Evolutionary conservation across 2,888 invertebrate species (phyloP), one percentile per base, ranked within the genome.

Genomic region (Lomographa bimaculata): DNA sequence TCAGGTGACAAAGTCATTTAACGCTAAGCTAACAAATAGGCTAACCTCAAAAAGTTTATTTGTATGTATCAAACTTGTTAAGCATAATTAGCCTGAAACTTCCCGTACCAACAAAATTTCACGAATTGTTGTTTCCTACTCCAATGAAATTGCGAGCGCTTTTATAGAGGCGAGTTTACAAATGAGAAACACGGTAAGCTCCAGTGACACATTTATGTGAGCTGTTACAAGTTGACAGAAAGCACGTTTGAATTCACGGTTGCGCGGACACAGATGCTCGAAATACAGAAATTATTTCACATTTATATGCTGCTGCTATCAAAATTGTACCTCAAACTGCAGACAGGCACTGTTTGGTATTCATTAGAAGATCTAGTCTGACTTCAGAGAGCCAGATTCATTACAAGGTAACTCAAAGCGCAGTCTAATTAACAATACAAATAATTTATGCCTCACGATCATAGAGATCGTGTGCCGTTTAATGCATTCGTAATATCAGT

Each of bases 191-290:
- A 34, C 23, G 17, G 36, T 33, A 35, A 44, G 28, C 30, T 27
- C 30, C 27, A 23, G 39, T 37, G 29, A 25, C 14, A 18, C 19
- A 40, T 33, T 32, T 39, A 27, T 32, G 34, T 17, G 35, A 44
- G 45, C 54, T 43, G 50, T 55, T 43, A 35, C 35, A 55, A 55
- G 51, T 60, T 52, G 34, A 47, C 55, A 28, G 29, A 43, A 32
- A 33, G 36, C 48, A 47, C 50, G 54, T 61, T 60, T 56, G 44
- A 53, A 54, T 51, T 54, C 42, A 57, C 43, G 41, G 38, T 41
- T 33, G 19, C 30, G 27, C 42, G 44, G 36, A 44, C 41, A 49
- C 46, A 41, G 29, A 33, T 36, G 33, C 28, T 55, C 12, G 34
- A 51, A 36, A 57, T 43, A 32, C 34, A 12, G 30, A 41, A 44